Evolutionary conservation across 2,888 invertebrate genomes (phyloP), one percentile per base, ranked within the genome.

Genomic region (Bembecia ichneumoniformis): DNA sequence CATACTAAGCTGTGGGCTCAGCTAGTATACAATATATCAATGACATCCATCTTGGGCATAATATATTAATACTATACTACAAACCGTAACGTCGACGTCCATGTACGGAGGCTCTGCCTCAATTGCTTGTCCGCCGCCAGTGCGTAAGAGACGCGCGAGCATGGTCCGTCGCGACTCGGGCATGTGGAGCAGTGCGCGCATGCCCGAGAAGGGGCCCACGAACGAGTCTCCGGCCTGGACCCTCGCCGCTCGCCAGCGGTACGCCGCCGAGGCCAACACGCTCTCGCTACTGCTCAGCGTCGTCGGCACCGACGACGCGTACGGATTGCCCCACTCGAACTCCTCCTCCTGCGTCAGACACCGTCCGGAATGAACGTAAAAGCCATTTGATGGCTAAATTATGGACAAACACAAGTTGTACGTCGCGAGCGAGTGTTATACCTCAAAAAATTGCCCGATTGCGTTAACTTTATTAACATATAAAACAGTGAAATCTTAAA

Each of bases 271-370:
- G 0, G 90, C 90, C 10, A 92, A 82, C 0, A 74, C 65, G 2
- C 81, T 81, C 56, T 90, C 88, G 0, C 74, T 56, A 45, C 81
- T 57, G 34, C 84, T 63, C 3, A 90, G 68, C 0, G 86, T 68
- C 0, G 86, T 68, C 0, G 90, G 88, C 0, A 83, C 77, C 2
- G 76, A 78, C 0, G 89, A 88, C 0, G 92, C 91, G 48, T 77
- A 74, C 0, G 93, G 92, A 73, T 95, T 95, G 3, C 96, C 96
- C 92, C 94, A 96, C 71, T 96, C 96, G 73, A 89, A 95, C 0
- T 90, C 88, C 60, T 94, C 93, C 72, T 96, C 96, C 93, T 94
- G 61, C 1, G 69, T 13, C 14, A 28, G 34, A 28, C 28, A 43
- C 35, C n/a, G n/a, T n/a, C n/a, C n/a, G n/a, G n/a, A n/a, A n/a